Percentiles rank a stretch among this genome's conserved stretches.
phyloP scores from a whole-genome alignment of 2,888 invertebrate genomes.

The Drosophila dives region DNA sequence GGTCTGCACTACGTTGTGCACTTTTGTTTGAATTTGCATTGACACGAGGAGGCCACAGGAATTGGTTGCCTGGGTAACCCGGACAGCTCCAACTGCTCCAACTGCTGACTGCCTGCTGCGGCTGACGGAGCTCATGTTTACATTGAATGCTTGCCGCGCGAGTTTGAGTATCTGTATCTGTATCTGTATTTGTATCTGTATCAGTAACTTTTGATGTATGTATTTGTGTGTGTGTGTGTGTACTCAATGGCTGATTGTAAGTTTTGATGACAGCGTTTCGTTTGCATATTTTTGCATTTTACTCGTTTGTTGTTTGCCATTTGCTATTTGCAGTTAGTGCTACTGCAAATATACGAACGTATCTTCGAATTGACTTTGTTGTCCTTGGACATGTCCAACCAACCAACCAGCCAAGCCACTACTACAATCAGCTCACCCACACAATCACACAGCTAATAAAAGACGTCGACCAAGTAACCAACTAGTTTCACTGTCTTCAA shows the following conservation, averaged over 20 bases:
- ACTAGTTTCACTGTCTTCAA: slow-evolving; percentile 53
- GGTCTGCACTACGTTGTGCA: slow-evolving; percentile 39
- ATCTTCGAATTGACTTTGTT: slow-evolving; percentile 67
- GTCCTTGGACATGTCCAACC: slow-evolving; percentile 47
- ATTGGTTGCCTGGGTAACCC: slow-evolving; percentile 11
- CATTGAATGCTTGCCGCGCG: slow-evolving; percentile 46
- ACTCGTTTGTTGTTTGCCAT: slow-evolving; percentile 40
- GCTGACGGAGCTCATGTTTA: slow-evolving; percentile 50
- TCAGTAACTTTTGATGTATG: slow-evolving; percentile 9
- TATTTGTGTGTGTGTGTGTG: slow-evolving; percentile 20
- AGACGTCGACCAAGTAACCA: slow-evolving; percentile 58
- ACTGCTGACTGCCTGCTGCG: slow-evolving; percentile 23
- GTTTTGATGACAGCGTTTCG: slow-evolving; percentile 75
- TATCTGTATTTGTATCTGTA: slow-evolving; percentile 5
- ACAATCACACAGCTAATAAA: slow-evolving; percentile 77
- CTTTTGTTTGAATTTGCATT: slow-evolving; percentile 72
- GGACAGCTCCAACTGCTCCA: background rate
- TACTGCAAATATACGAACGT: slow-evolving; percentile 41
- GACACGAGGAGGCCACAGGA: slow-evolving; percentile 40
- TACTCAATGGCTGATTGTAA: slow-evolving; percentile 65
- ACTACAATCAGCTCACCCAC: slow-evolving; percentile 1
- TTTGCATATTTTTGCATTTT: slow-evolving; percentile 79
- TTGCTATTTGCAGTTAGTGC: slow-evolving; percentile 16
- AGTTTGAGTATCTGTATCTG: slow-evolving; percentile 41
- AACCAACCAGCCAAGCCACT: slow-evolving; percentile 4